Percentiles rank a stretch among this genome's conserved stretches.
These are phyloP conservation scores for Paratrypauchen microcephalus DNA, from an alignment of 2,797 vertebrate species.

Conservation along the genomic window DNA sequence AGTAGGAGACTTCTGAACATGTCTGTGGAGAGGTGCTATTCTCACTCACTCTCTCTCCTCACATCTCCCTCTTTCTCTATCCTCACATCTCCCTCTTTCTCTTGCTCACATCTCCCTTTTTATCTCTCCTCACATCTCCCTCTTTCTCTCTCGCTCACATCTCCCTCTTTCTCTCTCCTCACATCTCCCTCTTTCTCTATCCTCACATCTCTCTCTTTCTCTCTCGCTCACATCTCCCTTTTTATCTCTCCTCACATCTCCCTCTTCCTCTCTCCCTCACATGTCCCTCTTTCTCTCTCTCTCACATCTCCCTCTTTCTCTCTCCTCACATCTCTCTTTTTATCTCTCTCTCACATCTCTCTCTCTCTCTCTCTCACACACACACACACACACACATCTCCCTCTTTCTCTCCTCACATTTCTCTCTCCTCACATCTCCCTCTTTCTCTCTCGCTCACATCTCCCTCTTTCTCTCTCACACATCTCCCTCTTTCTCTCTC, in stretches of 20 bases:
- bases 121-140: not conserved
- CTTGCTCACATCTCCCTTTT: not conserved
- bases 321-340: not conserved
- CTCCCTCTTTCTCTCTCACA: too few relatives aligned
- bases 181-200: not conserved
- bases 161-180: too few relatives aligned
- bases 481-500: not conserved
- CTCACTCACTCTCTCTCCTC: not conserved
- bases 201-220: too few relatives aligned
- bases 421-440: too few relatives aligned
- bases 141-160: not conserved
- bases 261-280: not conserved
- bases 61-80: too few relatives aligned
- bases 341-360: not conserved
- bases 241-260: not conserved
- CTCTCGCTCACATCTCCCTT: not conserved
- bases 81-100: not conserved
- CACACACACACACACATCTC: too few relatives aligned
- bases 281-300: not conserved
- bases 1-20: conserved; percentile 35
- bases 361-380: too few relatives aligned
- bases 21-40: conserved; percentile 12
- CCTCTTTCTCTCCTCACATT: too few relatives aligned
- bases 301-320: not conserved
- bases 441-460: too few relatives aligned